phyloP scores from a whole-genome alignment of 2,113 vertebrate genomes.

The Anguilla rostrata region DNA sequence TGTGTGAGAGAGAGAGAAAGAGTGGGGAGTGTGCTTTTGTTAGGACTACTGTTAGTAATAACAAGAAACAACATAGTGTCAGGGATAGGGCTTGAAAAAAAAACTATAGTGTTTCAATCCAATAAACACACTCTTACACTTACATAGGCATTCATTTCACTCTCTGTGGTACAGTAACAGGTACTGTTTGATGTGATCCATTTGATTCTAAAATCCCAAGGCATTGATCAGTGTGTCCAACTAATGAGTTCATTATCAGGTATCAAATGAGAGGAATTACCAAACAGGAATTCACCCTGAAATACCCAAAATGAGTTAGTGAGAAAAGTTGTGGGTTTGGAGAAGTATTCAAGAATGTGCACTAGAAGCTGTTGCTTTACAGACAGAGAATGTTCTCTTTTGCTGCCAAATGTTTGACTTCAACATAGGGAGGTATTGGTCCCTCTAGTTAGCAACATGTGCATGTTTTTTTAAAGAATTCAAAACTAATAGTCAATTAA shows the following conservation, averaged over 20 bases:
- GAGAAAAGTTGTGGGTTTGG: too few species aligned
- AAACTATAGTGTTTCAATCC: not conserved
- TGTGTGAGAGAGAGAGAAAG: too few species aligned
- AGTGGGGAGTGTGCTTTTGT: too few species aligned
- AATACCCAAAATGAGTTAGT: not conserved
- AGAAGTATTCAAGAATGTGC: too few species aligned
- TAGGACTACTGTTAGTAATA: too few species aligned
- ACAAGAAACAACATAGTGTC: too few species aligned
- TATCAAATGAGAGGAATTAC: not conserved
- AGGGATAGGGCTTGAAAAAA: too few species aligned
- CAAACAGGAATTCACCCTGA: not conserved
- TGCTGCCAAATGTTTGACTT: not conserved
- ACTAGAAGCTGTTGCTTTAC: too few species aligned
- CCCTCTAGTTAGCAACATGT: too few species aligned
- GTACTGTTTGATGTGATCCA: not conserved
- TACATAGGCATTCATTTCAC: not conserved
- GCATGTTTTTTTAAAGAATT: not conserved
- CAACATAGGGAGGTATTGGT: not conserved
- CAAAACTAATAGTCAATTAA: too few species aligned
- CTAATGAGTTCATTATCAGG: not conserved
- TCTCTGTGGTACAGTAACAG: not conserved
- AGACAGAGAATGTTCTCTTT: not conserved
- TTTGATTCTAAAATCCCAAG: not conserved
- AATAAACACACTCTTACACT: not conserved
- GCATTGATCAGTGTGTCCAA: not conserved